Evolutionary conservation across 1,140 invertebrate genomes (phyloP), one percentile per base, ranked within the genome.

Genomic region (Heliconius nattereri): DNA sequence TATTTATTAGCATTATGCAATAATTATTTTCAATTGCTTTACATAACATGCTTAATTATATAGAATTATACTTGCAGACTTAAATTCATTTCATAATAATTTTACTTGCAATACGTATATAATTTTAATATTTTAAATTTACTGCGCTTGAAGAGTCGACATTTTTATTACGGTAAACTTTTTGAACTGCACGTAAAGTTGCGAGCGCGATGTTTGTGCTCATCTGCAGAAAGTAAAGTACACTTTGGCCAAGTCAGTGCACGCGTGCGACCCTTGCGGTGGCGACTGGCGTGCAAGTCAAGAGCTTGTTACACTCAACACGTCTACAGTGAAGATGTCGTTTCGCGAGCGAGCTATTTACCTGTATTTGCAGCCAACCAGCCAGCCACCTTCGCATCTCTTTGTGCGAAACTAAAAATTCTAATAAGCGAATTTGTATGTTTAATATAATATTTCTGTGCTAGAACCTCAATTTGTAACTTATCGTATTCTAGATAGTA

Each of bases 301-400:
- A 92, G 91, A 89, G 89, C 86, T 89, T 90, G 89, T 91, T 91
- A 82, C 82, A 85, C 83, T 84, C 89, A 92, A 91, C 90, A 86
- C 86, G 87, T 91, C 89, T 91, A 85, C 82, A 78, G 83, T 88
- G 86, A 86, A 89, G 87, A 88, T 86, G 89, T 90, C 40, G 75
- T 73, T 81, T 40, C 71, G 73, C 72, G 76, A 70, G 72, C 75
- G 75, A 76, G 72, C 75, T 76, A 80, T 80, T 77, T 80, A 57
- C 72, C 79, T 74, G 60, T 78, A 78, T 81, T 81, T 81, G 77
- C 37, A 79, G 29, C 74, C 37, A 79, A n/a, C 74, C 66, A 73
- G 66, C 66, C 37, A 79, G 29, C 74, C 66, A 74, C 74, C 70
- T 57, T 45, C 54, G 54, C 76, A 72, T 72, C 76, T 75, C 32